Evolutionary conservation across 2,888 invertebrate genomes (phyloP).

Genomic region (Dasysyrphus albostriatus): DNA sequence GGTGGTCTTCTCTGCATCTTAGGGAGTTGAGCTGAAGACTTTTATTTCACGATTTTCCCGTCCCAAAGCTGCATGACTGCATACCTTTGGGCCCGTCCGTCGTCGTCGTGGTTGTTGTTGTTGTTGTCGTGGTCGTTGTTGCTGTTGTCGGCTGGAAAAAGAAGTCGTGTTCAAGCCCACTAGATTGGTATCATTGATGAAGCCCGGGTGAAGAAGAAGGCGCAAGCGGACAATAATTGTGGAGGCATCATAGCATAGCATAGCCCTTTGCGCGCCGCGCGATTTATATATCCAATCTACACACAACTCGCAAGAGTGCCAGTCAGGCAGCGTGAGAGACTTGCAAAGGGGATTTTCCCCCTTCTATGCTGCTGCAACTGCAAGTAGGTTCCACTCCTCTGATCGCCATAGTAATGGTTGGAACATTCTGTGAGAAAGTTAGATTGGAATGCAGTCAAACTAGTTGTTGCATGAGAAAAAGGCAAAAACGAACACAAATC

Average conservation of each 20-base stretch:
- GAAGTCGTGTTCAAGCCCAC: conserved; percentile 66
- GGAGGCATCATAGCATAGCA: conserved; percentile 40
- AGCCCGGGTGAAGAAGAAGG: conserved; percentile 62
- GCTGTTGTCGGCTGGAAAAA: conserved; percentile 37
- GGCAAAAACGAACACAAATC: conserved; percentile 58
- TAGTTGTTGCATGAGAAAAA: conserved; percentile 66
- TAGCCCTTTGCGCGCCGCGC: conserved; percentile 64
- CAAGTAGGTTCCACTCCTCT: conserved; percentile 35
- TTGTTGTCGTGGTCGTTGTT: conserved; percentile 23
- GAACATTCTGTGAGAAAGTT: conserved; percentile 77
- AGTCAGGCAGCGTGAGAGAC: conserved; percentile 59
- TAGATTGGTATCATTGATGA: conserved; percentile 75
- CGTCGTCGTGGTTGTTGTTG: conserved; percentile 12
- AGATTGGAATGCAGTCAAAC: conserved; percentile 78
- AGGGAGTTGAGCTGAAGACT: conserved; percentile 49
- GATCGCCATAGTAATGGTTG: conserved; percentile 20
- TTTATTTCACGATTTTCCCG: conserved; percentile 67
- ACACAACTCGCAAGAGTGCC: conserved; percentile 35
- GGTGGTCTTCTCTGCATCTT: conserved; percentile 62
- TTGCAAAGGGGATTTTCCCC: conserved; percentile 57
- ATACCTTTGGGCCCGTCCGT: conserved; percentile 60
- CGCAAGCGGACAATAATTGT: conserved; percentile 67
- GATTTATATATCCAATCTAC: conserved; percentile 61
- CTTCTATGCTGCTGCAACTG: background rate
- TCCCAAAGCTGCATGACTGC: conserved; percentile 71